A percentile compares a stretch with the other conserved stretches of the same genome.
These are phyloP conservation scores for Teinopalpus imperialis DNA, from an alignment of 2,888 invertebrate genomes.

Conservation along the genomic window DNA sequence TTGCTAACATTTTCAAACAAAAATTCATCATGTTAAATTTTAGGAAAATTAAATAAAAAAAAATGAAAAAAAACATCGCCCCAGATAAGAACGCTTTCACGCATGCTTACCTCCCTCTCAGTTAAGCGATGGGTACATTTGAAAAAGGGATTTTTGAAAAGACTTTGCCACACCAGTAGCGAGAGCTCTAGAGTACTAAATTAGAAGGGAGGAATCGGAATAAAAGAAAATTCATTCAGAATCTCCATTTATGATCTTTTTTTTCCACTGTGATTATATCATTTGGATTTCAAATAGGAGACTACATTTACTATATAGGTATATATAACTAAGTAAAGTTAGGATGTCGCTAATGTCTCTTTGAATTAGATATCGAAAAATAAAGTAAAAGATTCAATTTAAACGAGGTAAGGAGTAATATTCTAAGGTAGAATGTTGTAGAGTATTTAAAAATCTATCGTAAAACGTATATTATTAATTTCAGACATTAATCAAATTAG, in stretches of 20 bases:
- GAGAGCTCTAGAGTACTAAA: conserved; percentile 16
- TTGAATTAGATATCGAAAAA: too few species aligned
- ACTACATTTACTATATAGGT: too few species aligned
- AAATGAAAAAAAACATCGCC: conserved; percentile 37
- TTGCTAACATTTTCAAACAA: not conserved
- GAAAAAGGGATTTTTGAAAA: conserved; percentile 21
- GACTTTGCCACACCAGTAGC: conserved; percentile 12
- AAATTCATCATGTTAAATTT: conserved; percentile 18
- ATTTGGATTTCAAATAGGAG: too few species aligned
- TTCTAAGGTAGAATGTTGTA: too few species aligned
- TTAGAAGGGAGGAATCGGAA: conserved; percentile 24
- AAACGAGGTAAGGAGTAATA: too few species aligned
- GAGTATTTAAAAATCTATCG: too few species aligned
- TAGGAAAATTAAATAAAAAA: conserved; percentile 38
- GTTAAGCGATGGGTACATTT: conserved; percentile 17
- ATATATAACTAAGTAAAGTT: too few species aligned
- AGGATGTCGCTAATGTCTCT: too few species aligned
- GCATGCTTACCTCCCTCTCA: conserved; percentile 33
- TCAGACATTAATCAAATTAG: too few species aligned
- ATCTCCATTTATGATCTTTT: conserved; percentile 1
- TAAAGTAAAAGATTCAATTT: too few species aligned
- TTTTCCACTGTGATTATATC: too few species aligned
- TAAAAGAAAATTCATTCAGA: conserved; percentile 13
- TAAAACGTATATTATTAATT: too few species aligned
- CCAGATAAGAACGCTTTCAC: conserved; percentile 37